Evolutionary conservation across 2,888 invertebrate species (phyloP), one percentile per base, ranked within the genome.

Genomic region (Lomographa bimaculata): DNA sequence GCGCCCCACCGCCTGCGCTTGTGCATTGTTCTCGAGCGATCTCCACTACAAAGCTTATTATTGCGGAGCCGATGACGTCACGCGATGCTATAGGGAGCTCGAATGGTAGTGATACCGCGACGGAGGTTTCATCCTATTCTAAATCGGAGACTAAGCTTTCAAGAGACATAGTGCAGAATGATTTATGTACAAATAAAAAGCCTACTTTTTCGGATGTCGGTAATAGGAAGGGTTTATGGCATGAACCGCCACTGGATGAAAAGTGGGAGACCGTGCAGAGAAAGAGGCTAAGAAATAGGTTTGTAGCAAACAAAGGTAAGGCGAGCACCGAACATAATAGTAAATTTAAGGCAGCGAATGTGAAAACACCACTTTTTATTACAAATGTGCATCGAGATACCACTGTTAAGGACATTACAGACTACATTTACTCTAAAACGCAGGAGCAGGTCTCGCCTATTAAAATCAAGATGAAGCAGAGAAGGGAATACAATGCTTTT

Each of bases 401-500:
- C 7, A 17, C 24, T 7, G 25, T 17, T 4, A 10, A 5, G 8
- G 24, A 34, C 7, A 25, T 34, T 11, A 5, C 24, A 3, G 24
- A 24, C n/a, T 34, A 34, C 25, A 25, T 34, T n/a, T 11, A 9
- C 3, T 8, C 9, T 6, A 34, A 19, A 25, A 34, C 34, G 2
- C 6, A 11, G 7, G 33, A 33, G 8, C 10, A 28, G 8, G 33
- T 34, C 3, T 14, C 16, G 9, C 28, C 28, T 5, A 14, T 34
- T 7, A 34, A 18, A 10, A 24, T 40, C 7, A 40, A 28, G 12
- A 40, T 33, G 33, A 10, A 7, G 7, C 33, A 7, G 21, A 19
- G 23, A 23, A 7, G 40, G 6, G n/a, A 19, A 3, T 41, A 46
- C 17, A 34, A 28, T 25, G 28, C 46, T 7, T 41, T 29, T 24